Conservation (phyloP, 2,113 vertebrate genomes). For the Platichthys stellatus region DNA sequence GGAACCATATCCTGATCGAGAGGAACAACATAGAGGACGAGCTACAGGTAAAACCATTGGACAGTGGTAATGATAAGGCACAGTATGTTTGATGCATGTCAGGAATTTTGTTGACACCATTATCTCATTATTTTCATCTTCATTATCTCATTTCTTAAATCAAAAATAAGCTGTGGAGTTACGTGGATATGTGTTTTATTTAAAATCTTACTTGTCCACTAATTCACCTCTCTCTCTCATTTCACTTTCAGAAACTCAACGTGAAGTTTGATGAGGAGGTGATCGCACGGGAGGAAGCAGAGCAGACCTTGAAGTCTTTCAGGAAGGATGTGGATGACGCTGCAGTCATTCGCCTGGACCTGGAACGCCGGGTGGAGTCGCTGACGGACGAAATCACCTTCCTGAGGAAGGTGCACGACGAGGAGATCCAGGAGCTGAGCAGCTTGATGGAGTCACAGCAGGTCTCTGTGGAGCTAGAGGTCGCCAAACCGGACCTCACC, state of each 20-base stretch:
- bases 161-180: background rate
- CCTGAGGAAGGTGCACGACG: constrained; percentile 86
- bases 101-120: background rate
- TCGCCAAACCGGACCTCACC: constrained; percentile 86
- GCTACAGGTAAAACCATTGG: constrained; percentile 63
- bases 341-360: constrained; percentile 80
- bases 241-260: constrained; percentile 73
- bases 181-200: background rate
- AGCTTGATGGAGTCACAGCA: constrained; percentile 84
- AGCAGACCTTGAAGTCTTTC: constrained; percentile 82
- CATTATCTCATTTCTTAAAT: background rate
- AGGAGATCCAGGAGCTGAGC: constrained; percentile 88
- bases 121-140: background rate
- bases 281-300: constrained; percentile 79
- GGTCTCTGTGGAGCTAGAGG: constrained; percentile 81
- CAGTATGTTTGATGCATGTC: too few species aligned
- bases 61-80: background rate
- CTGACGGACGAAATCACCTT: constrained; percentile 88
- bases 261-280: constrained; percentile 80
- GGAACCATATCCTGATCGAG: constrained; percentile 83
- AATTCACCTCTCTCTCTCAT: background rate
- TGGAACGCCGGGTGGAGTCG: constrained; percentile 87
- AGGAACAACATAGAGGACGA: constrained; percentile 87
- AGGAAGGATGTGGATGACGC: constrained; percentile 87
- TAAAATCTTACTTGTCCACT: background rate